Percentiles rank a stretch among this genome's conserved stretches.
Conservation (phyloP, 2,888 invertebrate species). For the Anticlea derivata region DNA sequence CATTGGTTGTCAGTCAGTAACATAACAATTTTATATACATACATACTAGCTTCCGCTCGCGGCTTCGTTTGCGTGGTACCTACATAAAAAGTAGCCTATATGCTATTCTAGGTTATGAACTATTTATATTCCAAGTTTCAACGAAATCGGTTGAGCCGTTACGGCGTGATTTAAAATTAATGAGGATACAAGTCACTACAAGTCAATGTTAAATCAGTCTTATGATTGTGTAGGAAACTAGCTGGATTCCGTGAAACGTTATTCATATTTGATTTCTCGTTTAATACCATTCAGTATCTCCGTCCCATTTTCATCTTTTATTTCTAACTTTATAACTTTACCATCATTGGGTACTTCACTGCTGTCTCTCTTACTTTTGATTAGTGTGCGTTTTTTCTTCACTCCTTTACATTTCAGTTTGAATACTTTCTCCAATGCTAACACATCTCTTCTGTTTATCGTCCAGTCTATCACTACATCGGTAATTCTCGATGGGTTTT, state of each 20-base stretch:
- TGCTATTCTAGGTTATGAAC: too few relatives aligned
- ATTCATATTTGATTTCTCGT: not conserved
- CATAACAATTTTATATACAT: too few relatives aligned
- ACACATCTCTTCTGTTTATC: conserved; percentile 84
- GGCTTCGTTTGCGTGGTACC: too few relatives aligned
- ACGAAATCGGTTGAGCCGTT: too few relatives aligned
- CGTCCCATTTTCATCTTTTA: conserved; percentile 33
- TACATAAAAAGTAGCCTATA: too few relatives aligned
- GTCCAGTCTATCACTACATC: conserved; percentile 88
- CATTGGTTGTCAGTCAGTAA: too few relatives aligned
- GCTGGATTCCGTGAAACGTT: not conserved
- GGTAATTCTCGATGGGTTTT: conserved; percentile 87
- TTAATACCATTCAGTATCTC: not conserved
- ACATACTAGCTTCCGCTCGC: too few relatives aligned
- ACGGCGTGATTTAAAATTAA: too few relatives aligned
- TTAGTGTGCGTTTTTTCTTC: conserved; percentile 67
- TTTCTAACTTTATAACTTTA: conserved; percentile 60
- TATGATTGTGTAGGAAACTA: not conserved
- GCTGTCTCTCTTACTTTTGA: conserved; percentile 62
- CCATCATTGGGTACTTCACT: conserved; percentile 7
- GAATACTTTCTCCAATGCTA: conserved; percentile 85
- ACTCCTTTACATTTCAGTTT: conserved; percentile 77
- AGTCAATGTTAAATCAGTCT: conserved; percentile 7
- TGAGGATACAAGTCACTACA: too few relatives aligned
- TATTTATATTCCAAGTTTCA: too few relatives aligned